phyloP scores from a whole-genome alignment of 2,888 invertebrate species.

The Ectropis crepuscularia region DNA sequence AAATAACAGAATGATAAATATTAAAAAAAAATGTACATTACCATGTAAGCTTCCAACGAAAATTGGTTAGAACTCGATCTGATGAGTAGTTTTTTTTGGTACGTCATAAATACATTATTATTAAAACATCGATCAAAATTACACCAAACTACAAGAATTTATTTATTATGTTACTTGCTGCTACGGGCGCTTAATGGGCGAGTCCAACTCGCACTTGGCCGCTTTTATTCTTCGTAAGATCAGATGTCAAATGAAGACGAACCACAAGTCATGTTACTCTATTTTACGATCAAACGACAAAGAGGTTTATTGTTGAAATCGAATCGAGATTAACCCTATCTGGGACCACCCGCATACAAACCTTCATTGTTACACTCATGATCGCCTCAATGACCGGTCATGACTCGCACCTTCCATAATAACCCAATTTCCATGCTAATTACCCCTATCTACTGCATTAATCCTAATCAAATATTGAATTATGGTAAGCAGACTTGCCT shows the following conservation, averaged over 20 bases:
- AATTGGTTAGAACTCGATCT: too few species aligned
- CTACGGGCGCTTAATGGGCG: too few species aligned
- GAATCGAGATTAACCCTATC: constrained; percentile 68
- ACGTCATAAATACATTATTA: too few species aligned
- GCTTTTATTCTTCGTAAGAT: constrained; percentile 10
- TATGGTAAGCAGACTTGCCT: constrained; percentile 19
- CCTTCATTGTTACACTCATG: constrained; percentile 52
- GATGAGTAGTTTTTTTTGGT: too few species aligned
- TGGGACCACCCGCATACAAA: constrained; percentile 70
- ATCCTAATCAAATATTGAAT: constrained; percentile 52
- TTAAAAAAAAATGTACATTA: too few species aligned
- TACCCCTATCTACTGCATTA: constrained; percentile 44
- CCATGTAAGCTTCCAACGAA: too few species aligned
- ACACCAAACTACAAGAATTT: too few species aligned
- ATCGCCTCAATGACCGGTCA: constrained; percentile 39
- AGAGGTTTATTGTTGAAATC: constrained; percentile 57
- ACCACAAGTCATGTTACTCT: constrained; percentile 36
- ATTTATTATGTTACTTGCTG: too few species aligned
- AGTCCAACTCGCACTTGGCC: too few species aligned
- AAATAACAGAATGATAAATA: too few species aligned
- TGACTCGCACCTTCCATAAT: constrained; percentile 42
- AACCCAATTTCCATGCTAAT: constrained; percentile 49
- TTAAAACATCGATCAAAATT: too few species aligned
- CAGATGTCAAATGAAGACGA: constrained; percentile 24
- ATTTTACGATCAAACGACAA: constrained; percentile 45